Conservation (phyloP, 2,797 vertebrate species). For the Eospalax fontanierii region DNA sequence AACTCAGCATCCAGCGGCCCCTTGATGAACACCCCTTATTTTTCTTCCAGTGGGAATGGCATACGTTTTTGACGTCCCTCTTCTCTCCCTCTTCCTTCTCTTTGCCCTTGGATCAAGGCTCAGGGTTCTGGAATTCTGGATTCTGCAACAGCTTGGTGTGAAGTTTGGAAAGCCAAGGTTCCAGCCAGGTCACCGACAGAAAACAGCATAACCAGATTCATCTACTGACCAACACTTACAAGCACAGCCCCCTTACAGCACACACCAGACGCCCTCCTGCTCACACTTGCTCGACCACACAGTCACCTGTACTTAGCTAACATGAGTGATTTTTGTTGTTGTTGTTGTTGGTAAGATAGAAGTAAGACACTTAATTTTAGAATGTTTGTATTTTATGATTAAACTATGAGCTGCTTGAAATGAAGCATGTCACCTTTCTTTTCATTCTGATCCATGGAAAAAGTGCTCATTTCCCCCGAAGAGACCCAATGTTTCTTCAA, state of each 20-base stretch:
- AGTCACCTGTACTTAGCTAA: slow-evolving; percentile 79
- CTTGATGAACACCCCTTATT: slow-evolving; percentile 76
- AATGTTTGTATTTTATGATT: slow-evolving; percentile 88
- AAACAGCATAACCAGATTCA: slow-evolving; percentile 73
- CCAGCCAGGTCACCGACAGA: slow-evolving; percentile 65
- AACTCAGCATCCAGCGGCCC: slow-evolving; percentile 75
- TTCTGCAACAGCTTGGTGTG: slow-evolving; percentile 66
- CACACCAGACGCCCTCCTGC: neutral
- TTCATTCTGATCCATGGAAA: neutral
- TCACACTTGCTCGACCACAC: slow-evolving; percentile 68
- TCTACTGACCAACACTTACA: slow-evolving; percentile 4
- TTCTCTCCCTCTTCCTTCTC: slow-evolving; percentile 6
- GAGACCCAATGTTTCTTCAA: neutral
- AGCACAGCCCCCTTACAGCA: neutral
- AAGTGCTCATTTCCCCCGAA: neutral
- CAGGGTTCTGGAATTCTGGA: slow-evolving; percentile 73
- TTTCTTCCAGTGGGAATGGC: slow-evolving; percentile 76
- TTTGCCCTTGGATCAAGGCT: slow-evolving; percentile 9
- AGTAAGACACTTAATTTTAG: slow-evolving; percentile 87
- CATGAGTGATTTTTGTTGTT: slow-evolving; percentile 80
- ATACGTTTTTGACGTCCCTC: slow-evolving; percentile 76
- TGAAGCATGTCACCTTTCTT: slow-evolving; percentile 38
- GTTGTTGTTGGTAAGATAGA: slow-evolving; percentile 83
- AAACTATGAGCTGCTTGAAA: slow-evolving; percentile 85
- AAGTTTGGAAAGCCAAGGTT: slow-evolving; percentile 75